Evolutionary conservation across 2,113 vertebrate genomes (phyloP).

Genomic region (Cinclus cinclus): DNA sequence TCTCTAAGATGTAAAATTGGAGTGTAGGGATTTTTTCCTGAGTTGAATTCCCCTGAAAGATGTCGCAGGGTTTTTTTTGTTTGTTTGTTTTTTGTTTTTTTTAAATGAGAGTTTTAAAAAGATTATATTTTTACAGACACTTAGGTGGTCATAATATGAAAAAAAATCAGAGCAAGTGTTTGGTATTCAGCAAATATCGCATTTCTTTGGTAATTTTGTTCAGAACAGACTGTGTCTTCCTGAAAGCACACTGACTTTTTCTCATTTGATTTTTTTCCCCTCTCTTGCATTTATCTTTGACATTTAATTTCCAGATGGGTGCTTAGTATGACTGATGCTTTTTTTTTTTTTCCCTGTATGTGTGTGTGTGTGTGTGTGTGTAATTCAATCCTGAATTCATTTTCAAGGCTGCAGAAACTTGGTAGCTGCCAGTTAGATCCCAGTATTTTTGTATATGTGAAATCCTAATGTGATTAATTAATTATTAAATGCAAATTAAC

Average conservation of each 20-base stretch:
- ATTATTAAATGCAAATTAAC: neutral
- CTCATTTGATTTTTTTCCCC: slow-evolving; percentile 41
- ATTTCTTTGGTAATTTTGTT: slow-evolving; percentile 60
- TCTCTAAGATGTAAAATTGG: neutral
- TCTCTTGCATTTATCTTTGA: slow-evolving; percentile 68
- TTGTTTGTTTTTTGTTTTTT: neutral
- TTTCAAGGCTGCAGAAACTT: slow-evolving; percentile 25
- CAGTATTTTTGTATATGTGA: neutral
- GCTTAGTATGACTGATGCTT: slow-evolving; percentile 64
- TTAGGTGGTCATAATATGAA: neutral
- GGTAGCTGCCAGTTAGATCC: neutral
- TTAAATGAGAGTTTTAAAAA: neutral
- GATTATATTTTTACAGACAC: neutral
- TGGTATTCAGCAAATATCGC: slow-evolving; percentile 44
- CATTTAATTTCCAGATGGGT: slow-evolving; percentile 75
- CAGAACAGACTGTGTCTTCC: slow-evolving; percentile 62
- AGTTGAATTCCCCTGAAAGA: neutral
- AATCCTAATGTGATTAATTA: neutral
- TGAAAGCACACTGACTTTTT: slow-evolving; percentile 59
- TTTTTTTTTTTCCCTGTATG: neutral
- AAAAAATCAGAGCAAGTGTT: slow-evolving; percentile 2
- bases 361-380: neutral
- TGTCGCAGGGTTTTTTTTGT: neutral
- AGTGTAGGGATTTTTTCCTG: neutral
- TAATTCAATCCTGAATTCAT: slow-evolving; percentile 54